A percentile compares a stretch with the other conserved stretches of the same genome.
phyloP scores from a whole-genome alignment of 2,888 invertebrate species.

The Ariolimax columbianus region DNA sequence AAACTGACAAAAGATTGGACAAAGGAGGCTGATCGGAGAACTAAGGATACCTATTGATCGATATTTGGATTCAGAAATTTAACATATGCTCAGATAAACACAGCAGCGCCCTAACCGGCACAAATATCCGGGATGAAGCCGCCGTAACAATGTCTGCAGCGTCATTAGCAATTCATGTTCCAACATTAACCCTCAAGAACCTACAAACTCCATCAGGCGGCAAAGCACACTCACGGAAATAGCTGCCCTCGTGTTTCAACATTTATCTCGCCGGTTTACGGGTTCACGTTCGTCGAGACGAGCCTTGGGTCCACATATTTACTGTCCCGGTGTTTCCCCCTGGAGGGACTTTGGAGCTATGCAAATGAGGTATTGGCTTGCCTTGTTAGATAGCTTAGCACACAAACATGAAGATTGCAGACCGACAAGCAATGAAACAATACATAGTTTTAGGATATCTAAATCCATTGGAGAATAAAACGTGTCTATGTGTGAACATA shows the following conservation, averaged over 20 bases:
- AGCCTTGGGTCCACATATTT: background rate
- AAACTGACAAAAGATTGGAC: too few species aligned
- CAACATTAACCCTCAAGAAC: background rate
- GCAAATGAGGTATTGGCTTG: background rate
- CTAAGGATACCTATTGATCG: too few species aligned
- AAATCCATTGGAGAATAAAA: too few species aligned
- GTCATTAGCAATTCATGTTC: background rate
- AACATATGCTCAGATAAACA: too few species aligned
- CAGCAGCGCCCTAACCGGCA: too few species aligned
- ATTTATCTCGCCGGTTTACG: background rate
- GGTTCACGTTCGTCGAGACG: background rate
- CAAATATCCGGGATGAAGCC: too few species aligned
- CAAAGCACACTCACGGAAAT: background rate
- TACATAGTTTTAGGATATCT: too few species aligned
- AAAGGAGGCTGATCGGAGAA: too few species aligned
- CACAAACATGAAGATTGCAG: background rate
- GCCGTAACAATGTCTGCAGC: background rate
- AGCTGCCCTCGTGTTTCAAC: background rate
- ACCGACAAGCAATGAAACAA: background rate
- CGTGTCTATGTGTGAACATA: too few species aligned
- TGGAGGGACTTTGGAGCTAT: background rate
- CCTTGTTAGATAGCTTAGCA: conserved; percentile 11
- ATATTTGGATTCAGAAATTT: too few species aligned
- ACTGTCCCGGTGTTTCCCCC: background rate
- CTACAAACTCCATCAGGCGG: background rate